Percentiles rank a stretch among this genome's conserved stretches.
Conservation (phyloP, 2,113 vertebrate genomes). For the Leptodactylus fuscus region DNA sequence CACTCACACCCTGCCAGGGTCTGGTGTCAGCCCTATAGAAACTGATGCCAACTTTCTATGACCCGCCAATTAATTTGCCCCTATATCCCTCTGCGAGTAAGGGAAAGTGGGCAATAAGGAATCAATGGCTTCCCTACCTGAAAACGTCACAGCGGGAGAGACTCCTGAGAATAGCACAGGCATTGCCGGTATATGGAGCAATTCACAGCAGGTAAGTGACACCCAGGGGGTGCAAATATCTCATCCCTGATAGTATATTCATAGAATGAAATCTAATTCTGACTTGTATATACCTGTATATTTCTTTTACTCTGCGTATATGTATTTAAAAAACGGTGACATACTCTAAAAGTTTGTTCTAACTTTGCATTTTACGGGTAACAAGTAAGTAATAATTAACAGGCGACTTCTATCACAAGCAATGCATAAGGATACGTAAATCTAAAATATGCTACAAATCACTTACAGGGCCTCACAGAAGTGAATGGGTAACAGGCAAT, state of each 20-base stretch:
- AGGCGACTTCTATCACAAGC: background rate
- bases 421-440: background rate
- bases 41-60: conserved; percentile 53
- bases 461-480: background rate
- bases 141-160: background rate
- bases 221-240: background rate
- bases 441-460: no score
- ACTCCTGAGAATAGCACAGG: conserved; percentile 13
- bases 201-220: conserved; percentile 34
- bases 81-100: conserved; percentile 20
- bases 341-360: no score
- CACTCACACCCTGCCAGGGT: conserved; percentile 9
- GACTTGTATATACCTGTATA: no score
- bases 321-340: no score
- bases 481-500: background rate
- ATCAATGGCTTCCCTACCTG: conserved; percentile 33
- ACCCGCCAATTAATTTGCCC: conserved; percentile 17
- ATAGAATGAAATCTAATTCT: no score
- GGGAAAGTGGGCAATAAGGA: conserved; percentile 29
- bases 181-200: background rate
- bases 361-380: no score
- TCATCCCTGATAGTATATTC: no score
- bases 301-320: no score
- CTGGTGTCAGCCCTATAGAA: conserved; percentile 27
- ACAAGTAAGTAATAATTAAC: background rate